Percentiles rank a stretch among this genome's conserved stretches.
Evolutionary conservation across 2,797 vertebrate species (phyloP).

Genomic region (Eremophila alpestris): DNA sequence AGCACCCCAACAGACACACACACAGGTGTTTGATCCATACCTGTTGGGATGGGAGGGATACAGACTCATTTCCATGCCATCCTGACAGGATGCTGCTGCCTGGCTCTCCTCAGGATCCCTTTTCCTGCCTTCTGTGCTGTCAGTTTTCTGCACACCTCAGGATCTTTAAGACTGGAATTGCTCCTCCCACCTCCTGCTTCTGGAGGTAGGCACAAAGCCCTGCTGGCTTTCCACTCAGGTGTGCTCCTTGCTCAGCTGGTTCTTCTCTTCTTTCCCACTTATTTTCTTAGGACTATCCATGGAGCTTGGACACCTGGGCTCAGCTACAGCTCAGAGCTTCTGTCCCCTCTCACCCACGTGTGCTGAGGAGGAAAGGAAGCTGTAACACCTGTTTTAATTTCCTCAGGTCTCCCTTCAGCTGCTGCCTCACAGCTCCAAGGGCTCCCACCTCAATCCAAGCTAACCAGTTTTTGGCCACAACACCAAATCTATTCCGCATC

Average conservation of each 20-base stretch:
- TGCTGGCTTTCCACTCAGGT: not conserved
- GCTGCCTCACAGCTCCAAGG: not conserved
- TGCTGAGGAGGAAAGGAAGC: not conserved
- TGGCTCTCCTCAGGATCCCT: not conserved
- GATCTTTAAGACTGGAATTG: not conserved
- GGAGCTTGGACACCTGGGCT: not conserved
- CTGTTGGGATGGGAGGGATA: not conserved
- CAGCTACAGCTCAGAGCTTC: not conserved
- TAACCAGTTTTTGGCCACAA: not conserved
- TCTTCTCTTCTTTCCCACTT: not conserved
- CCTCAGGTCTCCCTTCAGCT: not conserved
- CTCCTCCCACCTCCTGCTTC: not conserved
- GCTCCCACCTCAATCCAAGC: not conserved
- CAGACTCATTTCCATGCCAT: not conserved
- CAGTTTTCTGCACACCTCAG: not conserved
- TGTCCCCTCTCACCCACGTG: rapidly evolving
- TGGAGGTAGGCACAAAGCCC: not conserved
- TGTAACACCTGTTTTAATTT: not conserved
- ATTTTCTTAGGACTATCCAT: rapidly evolving
- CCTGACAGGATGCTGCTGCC: not conserved
- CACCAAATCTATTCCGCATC: not conserved
- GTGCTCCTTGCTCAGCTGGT: not conserved
- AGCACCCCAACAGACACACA: not conserved
- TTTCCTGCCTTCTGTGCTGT: rapidly evolving
- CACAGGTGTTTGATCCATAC: rapidly evolving